phyloP scores from a whole-genome alignment of 2,797 vertebrate species.

The Chaetophractus vellerosus region DNA sequence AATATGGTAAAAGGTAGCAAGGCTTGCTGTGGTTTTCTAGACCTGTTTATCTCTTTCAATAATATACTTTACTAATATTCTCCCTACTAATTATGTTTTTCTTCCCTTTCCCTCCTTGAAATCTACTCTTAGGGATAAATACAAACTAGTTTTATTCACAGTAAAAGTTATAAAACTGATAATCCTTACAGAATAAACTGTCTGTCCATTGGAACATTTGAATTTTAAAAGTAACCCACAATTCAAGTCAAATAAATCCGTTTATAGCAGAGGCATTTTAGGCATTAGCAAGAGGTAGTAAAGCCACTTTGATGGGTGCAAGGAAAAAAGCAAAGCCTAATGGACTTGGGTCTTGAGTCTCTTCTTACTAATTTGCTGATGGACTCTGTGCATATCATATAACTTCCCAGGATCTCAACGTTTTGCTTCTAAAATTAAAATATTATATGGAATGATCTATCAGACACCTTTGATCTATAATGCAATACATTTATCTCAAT shows the following conservation, averaged over 20 bases:
- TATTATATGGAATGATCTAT: background rate
- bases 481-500: background rate
- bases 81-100: background rate
- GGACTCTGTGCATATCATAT: background rate
- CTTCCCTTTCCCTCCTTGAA: background rate
- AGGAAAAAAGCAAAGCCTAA: background rate
- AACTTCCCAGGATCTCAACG: background rate
- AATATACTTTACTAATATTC: background rate
- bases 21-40: background rate
- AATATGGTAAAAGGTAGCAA: background rate
- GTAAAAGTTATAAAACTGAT: background rate
- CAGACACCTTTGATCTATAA: background rate
- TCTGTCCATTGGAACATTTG: background rate
- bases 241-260: background rate
- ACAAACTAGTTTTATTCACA: background rate
- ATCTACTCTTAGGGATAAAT: background rate
- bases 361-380: background rate
- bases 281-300: background rate
- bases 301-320: background rate
- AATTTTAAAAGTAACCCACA: conserved; percentile 41
- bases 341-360: background rate
- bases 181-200: background rate
- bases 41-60: background rate
- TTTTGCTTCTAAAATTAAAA: background rate
- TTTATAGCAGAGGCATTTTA: background rate